Evolutionary conservation across 2,113 vertebrate species (phyloP), one percentile per base, ranked within the genome.

Genomic region (Collichthys lucidus): DNA sequence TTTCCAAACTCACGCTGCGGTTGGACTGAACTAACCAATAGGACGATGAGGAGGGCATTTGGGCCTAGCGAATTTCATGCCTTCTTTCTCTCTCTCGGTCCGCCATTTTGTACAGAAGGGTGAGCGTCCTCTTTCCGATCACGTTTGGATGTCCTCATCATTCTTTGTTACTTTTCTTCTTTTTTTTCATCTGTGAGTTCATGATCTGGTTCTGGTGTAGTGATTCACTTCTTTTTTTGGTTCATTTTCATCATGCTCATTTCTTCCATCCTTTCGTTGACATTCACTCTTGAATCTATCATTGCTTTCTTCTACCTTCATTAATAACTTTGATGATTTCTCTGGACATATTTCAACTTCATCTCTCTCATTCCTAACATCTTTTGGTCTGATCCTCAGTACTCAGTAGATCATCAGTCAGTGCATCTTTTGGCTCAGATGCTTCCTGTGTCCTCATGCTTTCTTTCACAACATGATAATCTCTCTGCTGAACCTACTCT

Each of bases 11-110:
- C 96, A 96, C 93, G 97, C 98, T 98, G 96, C 97, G 62, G 64
- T 93, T 93, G 95, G 97, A 96, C 88, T 90, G 79, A 92, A 94
- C 93, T 95, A 95, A 93, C 96, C 93, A 35, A 71, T 97, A 99
- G 98, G 98, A 99, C 93, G 98, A 99, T 95, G 98, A 99, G 96
- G 98, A 99, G 96, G 98, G 98, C 94, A 99, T 99, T 96, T 99
- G 98, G 98, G 98, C 98, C 93, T 99, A 99, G 96, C 96, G 94
- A 95, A 92, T 95, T 96, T 96, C 94, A 96, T 96, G 96, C 96
- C 95, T 96, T 97, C 96, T 94, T 91, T 94, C 95, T 96, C 85
- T 74, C 85, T 88, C 88, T 86, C 83, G 42, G 63, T 80, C 52
- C 72, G 94, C 95, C 96, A 96, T 97, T 99, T 98, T 99, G 97